Base-by-base conservation (phyloP, 2,888 invertebrate species). In the Lordiphosa fenestrarum region DNA sequence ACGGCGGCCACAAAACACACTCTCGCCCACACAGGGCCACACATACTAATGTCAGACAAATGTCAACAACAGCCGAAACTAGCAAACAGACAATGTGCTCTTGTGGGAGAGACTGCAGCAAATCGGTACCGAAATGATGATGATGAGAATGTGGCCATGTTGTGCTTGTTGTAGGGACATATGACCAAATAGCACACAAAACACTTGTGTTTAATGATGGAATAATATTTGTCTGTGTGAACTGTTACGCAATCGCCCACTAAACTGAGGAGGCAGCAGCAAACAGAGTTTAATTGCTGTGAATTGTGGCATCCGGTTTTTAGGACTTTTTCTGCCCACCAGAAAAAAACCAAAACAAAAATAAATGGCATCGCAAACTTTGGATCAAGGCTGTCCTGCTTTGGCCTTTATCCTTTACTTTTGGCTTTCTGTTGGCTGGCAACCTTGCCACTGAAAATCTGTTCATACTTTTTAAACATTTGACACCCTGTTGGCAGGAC, bases 211-310 rank as follows among this genome's bases (percentile, higher is more conserved):
- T 47, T 48, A 58, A 67, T 61, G 50, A 59, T 66, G 54, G 56
- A 62, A 61, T 66, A 71, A 76, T 69, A 78, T 72, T 73, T 65
- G 57, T 59, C n/a, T 40, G 36, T 30, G 30, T 42, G 41, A 40
- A 6, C 41, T 42, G 19, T 12, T 21, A 19, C 19, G 25, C 53
- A 36, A 30, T 30, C 30, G 30, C 30, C 30, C 30, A 30, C 30
- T 30, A 9, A 38, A 46, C 36, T 5, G 9, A 39, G n/a, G n/a
- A 30, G 36, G 23, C 39, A 44, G 33, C 37, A 30, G 30, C 30
- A 30, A 30, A 30, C 30, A 30, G 41, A 62, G 63, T 53, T 53
- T 63, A 78, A 78, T 66, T 73, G 71, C 59, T 70, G 61, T 55
- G 52, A 58, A 60, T 48, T 39, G 39, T 44, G 35, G 30, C 41